phyloP scores from a whole-genome alignment of 2,888 invertebrate genomes.

The Acleris laterana region DNA sequence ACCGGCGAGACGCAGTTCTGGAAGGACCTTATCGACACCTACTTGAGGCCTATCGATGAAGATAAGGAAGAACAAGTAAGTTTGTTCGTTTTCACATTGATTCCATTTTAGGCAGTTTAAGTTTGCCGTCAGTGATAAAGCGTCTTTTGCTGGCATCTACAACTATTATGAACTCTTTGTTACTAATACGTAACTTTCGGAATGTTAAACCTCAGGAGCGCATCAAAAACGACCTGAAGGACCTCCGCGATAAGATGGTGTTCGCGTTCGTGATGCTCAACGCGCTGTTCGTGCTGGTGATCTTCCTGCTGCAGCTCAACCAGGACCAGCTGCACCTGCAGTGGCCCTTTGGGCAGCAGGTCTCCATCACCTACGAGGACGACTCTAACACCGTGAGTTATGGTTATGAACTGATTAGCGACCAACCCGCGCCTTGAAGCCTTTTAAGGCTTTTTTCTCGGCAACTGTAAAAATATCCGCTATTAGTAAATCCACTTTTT shows the following conservation, averaged over 20 bases:
- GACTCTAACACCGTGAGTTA: slow-evolving; percentile 84
- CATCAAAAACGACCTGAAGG: slow-evolving; percentile 94
- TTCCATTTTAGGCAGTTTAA: too few species aligned
- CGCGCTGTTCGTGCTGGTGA: slow-evolving; percentile 97
- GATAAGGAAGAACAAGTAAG: slow-evolving; percentile 88
- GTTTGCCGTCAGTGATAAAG: too few species aligned
- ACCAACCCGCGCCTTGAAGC: too few species aligned
- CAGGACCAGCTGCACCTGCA: slow-evolving; percentile 96
- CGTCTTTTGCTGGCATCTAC: too few species aligned
- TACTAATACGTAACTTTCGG: too few species aligned
- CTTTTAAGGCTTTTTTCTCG: too few species aligned
- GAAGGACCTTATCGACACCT: slow-evolving; percentile 96
- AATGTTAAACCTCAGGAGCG: slow-evolving; percentile 86
- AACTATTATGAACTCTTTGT: too few species aligned
- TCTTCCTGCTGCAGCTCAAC: slow-evolving; percentile 98
- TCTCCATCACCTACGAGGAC: slow-evolving; percentile 91
- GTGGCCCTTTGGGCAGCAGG: slow-evolving; percentile 96
- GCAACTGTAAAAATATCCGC: too few species aligned
- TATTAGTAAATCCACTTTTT: too few species aligned
- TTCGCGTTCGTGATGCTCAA: slow-evolving; percentile 99
- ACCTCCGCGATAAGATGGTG: slow-evolving; percentile 96
- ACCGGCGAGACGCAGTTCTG: slow-evolving; percentile 96
- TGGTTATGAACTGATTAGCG: not conserved
- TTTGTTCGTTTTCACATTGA: too few species aligned
- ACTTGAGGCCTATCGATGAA: slow-evolving; percentile 95